Evolutionary conservation across 2,797 vertebrate species (phyloP), one percentile per base, ranked within the genome.

Genomic region (Euphonia xanthogaster): DNA sequence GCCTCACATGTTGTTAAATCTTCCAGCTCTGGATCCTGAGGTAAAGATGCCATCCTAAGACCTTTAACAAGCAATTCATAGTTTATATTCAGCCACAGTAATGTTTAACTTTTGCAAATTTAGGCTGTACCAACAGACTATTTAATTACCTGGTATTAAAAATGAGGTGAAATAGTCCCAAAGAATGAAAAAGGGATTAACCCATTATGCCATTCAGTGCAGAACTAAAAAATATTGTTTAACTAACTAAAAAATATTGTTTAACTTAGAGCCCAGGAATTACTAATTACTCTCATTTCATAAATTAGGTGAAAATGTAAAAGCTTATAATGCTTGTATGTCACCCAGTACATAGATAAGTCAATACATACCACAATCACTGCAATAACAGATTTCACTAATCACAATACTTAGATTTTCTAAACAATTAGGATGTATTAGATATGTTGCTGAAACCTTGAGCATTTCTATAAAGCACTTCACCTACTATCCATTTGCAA

Each of bases 61-160:
- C 39, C 53, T 63, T 4, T 4, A 77, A 48, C 28, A 77, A 55
- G 31, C 12, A 67, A 83, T 28, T 61, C 7, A 9, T 6, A 57
- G 12, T 21, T 89, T 39, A 25, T 7, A 20, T 27, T 35, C 28
- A 31, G 11, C 25, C 37, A 18, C 6, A 44, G 18, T 3, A 22
- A 28, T 42, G 28, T 5, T 70, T 12, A 79, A 55, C 23, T 90
- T 55, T 1, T 9, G 12, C 39, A 80, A 33, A 60, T 40, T 23
- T 12, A 79, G 12, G 18, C 2, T 9, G 7, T 17, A 73, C 12
- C 21, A 68, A 47, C 0, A 37, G 28, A 55, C 6, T 25, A n/a
- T 18, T 45, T 78, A 35, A 35, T 54, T 39, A 50, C 10, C 44
- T 89, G 17, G 3, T 27, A 60, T 4, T 51, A 44, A 85, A 66